phyloP scores from a whole-genome alignment of 2,113 vertebrate species.

The Orcinus orca region DNA sequence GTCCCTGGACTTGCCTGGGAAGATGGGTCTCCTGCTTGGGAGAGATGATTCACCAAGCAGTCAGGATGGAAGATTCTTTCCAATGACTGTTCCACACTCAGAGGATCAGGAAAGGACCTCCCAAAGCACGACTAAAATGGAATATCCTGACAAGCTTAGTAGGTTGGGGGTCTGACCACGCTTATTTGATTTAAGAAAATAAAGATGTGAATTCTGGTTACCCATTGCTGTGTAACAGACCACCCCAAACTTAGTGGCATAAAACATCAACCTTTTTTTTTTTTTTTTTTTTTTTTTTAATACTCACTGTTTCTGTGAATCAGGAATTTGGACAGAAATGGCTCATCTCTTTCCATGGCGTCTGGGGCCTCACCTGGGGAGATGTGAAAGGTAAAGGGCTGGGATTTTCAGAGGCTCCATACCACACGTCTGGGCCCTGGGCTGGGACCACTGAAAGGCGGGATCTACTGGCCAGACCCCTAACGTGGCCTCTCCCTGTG shows the following conservation, averaged over 20 bases:
- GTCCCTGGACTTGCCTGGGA: not conserved
- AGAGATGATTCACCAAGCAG: not conserved
- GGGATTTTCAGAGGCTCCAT: not conserved
- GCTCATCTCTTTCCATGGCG: too few species aligned
- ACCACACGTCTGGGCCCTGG: not conserved
- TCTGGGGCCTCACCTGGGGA: not conserved
- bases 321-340: not conserved
- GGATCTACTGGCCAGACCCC: not conserved
- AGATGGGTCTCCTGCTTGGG: not conserved
- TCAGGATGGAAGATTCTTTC: not conserved
- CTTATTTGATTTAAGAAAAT: not conserved
- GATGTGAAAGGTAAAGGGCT: not conserved
- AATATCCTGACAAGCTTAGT: not conserved
- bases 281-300: too few species aligned
- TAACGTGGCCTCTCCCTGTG: not conserved
- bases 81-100: not conserved
- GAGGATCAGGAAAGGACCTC: not conserved
- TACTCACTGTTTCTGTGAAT: not conserved
- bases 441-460: not conserved
- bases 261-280: not conserved
- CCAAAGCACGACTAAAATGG: not conserved
- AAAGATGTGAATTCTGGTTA: not conserved
- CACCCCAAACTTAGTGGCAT: accelerated
- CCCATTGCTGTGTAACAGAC: accelerated
- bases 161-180: not conserved